Evolutionary conservation across 2,888 invertebrate species (phyloP).

Genomic region (Philonicus albiceps): DNA sequence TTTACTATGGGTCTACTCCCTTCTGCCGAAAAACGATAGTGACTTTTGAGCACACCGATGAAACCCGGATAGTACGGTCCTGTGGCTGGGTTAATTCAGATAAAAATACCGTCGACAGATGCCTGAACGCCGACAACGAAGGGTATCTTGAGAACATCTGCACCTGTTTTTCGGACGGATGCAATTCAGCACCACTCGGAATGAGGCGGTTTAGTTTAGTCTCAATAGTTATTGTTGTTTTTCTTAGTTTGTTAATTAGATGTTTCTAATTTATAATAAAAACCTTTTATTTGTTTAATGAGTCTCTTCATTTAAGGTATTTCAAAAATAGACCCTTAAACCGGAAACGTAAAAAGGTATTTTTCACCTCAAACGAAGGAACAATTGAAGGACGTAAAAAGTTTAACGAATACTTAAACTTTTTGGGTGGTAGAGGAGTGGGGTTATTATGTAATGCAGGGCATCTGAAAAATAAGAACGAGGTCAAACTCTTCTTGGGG

Average conservation of each 20-base stretch:
- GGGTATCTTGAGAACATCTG: slow-evolving; percentile 72
- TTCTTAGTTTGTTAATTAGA: slow-evolving; percentile 2
- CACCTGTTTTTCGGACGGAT: slow-evolving; percentile 70
- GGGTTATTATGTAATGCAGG: not conserved
- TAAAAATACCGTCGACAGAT: slow-evolving; percentile 58
- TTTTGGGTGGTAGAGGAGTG: too few relatives aligned
- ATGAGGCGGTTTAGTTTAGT: not conserved
- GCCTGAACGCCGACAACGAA: slow-evolving; percentile 71
- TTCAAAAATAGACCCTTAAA: not conserved
- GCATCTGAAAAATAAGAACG: not conserved
- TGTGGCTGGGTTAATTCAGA: slow-evolving; percentile 70
- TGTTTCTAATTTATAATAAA: slow-evolving; percentile 20
- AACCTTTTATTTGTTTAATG: not conserved
- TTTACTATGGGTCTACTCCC: slow-evolving; percentile 61
- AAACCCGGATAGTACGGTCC: slow-evolving; percentile 65
- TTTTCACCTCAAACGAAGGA: not conserved
- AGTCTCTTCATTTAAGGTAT: not conserved
- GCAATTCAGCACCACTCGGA: slow-evolving; percentile 63
- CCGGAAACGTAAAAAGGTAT: not conserved
- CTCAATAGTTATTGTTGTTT: not conserved
- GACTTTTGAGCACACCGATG: slow-evolving; percentile 66
- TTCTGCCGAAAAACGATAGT: slow-evolving; percentile 77
- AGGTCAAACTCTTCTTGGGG: not conserved
- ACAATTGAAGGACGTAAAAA: not conserved
- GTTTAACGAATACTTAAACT: not conserved